Percentiles rank a stretch among this genome's conserved stretches.
Conservation (phyloP, 2,888 invertebrate genomes). For the Amorpha juglandis region DNA sequence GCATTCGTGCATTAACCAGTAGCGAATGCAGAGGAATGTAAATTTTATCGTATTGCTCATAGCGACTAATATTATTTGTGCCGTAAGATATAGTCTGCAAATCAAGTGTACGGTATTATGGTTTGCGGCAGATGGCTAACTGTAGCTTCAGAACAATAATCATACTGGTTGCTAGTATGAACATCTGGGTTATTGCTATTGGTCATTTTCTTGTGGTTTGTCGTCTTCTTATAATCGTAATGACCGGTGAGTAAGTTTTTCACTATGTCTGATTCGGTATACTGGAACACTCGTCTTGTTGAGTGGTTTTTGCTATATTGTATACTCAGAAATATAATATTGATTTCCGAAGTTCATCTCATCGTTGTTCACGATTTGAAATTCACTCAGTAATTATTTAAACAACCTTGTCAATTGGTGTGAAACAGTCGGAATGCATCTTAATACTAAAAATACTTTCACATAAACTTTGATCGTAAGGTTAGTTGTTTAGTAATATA, state of each 20-base stretch:
- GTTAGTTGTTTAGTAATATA: too few species aligned
- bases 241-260: not conserved
- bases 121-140: constrained; percentile 54
- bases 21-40: constrained; percentile 2
- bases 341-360: not conserved
- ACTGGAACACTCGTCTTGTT: not conserved
- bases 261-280: not conserved
- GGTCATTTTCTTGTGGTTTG: constrained; percentile 22
- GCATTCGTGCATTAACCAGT: constrained; percentile 22
- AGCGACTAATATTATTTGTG: constrained; percentile 1
- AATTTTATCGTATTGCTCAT: constrained; percentile 4
- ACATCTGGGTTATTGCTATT: constrained; percentile 33
- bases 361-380: not conserved
- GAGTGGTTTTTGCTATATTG: not conserved
- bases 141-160: constrained; percentile 52
- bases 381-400: too few species aligned
- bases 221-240: not conserved
- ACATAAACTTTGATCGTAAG: too few species aligned
- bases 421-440: too few species aligned
- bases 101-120: constrained; percentile 59
- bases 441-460: too few species aligned
- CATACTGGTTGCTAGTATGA: constrained; percentile 39
- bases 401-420: too few species aligned
- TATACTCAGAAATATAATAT: not conserved
- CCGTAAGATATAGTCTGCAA: constrained; percentile 53